phyloP scores from a whole-genome alignment of 2,113 vertebrate genomes.

The Nibea coibor region DNA sequence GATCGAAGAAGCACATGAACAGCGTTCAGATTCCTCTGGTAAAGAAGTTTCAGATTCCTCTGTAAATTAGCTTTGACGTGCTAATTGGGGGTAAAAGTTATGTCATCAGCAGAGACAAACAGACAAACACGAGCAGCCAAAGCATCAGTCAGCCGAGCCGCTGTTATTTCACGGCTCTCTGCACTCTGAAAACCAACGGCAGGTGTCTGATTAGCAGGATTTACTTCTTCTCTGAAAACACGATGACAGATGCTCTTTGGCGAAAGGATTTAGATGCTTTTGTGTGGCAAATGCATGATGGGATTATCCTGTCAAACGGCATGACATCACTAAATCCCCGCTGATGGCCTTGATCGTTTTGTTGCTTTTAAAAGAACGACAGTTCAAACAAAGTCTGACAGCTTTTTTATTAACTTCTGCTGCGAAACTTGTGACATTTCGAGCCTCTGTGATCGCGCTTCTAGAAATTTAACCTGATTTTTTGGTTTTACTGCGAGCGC shows the following conservation, averaged over 20 bases:
- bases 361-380: not conserved
- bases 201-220: conserved; percentile 9
- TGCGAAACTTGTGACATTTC: not conserved
- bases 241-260: not conserved
- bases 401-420: conserved; percentile 4
- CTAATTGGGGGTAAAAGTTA: conserved; percentile 15
- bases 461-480: not conserved
- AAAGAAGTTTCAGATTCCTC: not conserved
- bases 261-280: not conserved
- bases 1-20: not conserved
- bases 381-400: not conserved
- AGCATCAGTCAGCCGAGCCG: not conserved
- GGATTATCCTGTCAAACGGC: conserved; percentile 42
- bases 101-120: not conserved
- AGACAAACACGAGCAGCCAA: conserved; percentile 12
- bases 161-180: conserved; percentile 34
- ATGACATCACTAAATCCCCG: conserved; percentile 35
- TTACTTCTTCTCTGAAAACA: not conserved
- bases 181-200: conserved; percentile 24
- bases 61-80: conserved; percentile 8
- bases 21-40: not conserved
- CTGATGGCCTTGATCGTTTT: conserved; percentile 28
- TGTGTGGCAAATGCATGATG: conserved; percentile 3
- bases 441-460: not conserved
- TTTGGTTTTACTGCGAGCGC: not conserved